Conservation (phyloP, 2,888 invertebrate species). For the Xestia ashworthii region DNA sequence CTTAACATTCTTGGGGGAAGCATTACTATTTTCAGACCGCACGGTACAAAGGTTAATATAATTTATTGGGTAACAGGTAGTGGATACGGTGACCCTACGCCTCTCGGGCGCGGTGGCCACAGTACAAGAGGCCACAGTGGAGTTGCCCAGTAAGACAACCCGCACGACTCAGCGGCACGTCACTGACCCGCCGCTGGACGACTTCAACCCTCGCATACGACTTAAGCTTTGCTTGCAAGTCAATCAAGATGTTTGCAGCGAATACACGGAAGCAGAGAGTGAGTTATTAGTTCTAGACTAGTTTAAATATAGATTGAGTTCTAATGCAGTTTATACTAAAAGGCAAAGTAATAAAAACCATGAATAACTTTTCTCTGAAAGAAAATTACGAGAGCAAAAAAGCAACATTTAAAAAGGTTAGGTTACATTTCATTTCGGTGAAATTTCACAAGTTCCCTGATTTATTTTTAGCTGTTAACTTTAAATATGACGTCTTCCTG, state of each 20-base stretch:
- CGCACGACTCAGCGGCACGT: constrained; percentile 87
- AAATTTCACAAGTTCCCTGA: neutral
- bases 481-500: constrained; percentile 15
- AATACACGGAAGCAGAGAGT: constrained; percentile 96
- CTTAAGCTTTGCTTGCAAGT: constrained; percentile 95
- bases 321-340: neutral
- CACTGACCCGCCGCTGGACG: constrained; percentile 91
- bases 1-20: neutral
- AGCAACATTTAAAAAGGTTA: neutral
- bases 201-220: constrained; percentile 93
- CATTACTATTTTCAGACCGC: neutral
- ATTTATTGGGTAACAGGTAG: constrained; percentile 85
- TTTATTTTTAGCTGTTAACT: constrained; percentile 30
- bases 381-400: neutral
- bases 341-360: neutral
- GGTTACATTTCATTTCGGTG: neutral
- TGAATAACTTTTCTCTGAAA: neutral
- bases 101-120: constrained; percentile 93
- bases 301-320: neutral
- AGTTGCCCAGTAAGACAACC: constrained; percentile 86
- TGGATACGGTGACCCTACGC: constrained; percentile 93
- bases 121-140: constrained; percentile 93
- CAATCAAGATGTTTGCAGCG: constrained; percentile 95
- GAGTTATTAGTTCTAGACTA: constrained; percentile 81
- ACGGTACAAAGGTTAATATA: constrained; percentile 12